These are phyloP conservation scores for Dione vanillae DNA, from an alignment of 2,888 invertebrate genomes.

Conservation along the genomic window DNA sequence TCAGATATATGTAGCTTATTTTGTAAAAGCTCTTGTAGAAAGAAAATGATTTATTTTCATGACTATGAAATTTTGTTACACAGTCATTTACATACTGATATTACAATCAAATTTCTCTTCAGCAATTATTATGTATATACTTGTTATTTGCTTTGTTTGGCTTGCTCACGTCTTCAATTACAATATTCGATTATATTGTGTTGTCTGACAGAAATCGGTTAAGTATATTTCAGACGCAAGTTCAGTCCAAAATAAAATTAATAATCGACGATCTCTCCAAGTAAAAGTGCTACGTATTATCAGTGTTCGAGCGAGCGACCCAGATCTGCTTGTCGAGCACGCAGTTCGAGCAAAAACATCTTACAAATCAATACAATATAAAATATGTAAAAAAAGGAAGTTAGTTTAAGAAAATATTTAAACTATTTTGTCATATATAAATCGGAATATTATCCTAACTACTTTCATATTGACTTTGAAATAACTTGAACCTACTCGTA, in stretches of 20 bases:
- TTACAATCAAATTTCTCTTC: slow-evolving; percentile 38
- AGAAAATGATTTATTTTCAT: neutral
- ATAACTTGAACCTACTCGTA: neutral
- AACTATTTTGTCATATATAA: slow-evolving; percentile 34
- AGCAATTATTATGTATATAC: slow-evolving; percentile 19
- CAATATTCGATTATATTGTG: slow-evolving; percentile 45
- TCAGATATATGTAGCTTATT: neutral
- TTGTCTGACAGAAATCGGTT: slow-evolving; percentile 47
- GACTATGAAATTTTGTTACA: neutral
- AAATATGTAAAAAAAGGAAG: slow-evolving; percentile 70
- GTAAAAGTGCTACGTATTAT: slow-evolving; percentile 79
- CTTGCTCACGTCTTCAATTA: slow-evolving; percentile 51
- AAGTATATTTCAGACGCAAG: slow-evolving; percentile 48
- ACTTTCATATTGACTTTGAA: neutral
- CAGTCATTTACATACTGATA: neutral
- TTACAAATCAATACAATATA: slow-evolving; percentile 63
- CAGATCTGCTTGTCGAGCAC: slow-evolving; percentile 63
- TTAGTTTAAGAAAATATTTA: slow-evolving; percentile 48
- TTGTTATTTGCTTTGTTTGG: slow-evolving; percentile 49
- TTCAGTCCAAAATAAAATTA: slow-evolving; percentile 60
- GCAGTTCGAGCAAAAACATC: slow-evolving; percentile 66
- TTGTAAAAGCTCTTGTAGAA: neutral
- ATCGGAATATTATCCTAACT: neutral
- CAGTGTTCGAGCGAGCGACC: slow-evolving; percentile 71
- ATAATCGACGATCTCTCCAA: slow-evolving; percentile 66